Base-by-base conservation (phyloP, 2,888 invertebrate species). In the Chirona hameri region DNA sequence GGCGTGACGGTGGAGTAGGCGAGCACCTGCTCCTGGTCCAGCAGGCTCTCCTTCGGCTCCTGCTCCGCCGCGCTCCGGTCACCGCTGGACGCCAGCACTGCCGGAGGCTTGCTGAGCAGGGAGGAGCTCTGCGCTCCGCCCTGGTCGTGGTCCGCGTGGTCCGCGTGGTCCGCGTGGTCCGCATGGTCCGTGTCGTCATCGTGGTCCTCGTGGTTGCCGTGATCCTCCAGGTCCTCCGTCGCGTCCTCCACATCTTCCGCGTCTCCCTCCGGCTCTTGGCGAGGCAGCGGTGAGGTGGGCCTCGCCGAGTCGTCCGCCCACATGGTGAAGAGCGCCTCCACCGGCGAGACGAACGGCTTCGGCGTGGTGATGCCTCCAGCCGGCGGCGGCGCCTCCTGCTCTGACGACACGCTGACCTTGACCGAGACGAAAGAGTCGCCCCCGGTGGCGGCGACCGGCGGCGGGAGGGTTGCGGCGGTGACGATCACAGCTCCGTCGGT, bases 301-400 rank as follows among this genome's bases (percentile, higher is more conserved):
- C 39, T 31, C 18, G 31, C 39, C 24, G 24, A 15, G n/a, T 60
- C 60, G 60, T 79, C 79, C 1, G 79, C 24, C 79, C 48, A 79
- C 79, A 79, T 79, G n/a, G 48, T 79, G 79, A 79, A 79, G 52
- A 79, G 79, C 15, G 79, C 79, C 48, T 79, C 79, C 0, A 79
- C 79, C 3, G 79, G 79, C 15, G 79, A 79, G 21, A 52, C 79
- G 27, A 52, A 52, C 52, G 79, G n/a, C 5, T 24, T 46, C 12
- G 79, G 52, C 4, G 52, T 0, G n/a, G 46, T 46, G n/a, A 46
- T 10, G 9, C 79, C 79, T 12, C 7, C 24, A 0, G 52, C 27
- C 24, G 24, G 46, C 27, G n/a, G 10, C 3, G 24, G n/a, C 12
- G 15, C 18, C 18, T 76, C 76, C 76, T 29, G 29, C 76, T 76